These are phyloP conservation scores for Protonibea diacanthus DNA, from an alignment of 2,797 vertebrate genomes.

Conservation along the genomic window DNA sequence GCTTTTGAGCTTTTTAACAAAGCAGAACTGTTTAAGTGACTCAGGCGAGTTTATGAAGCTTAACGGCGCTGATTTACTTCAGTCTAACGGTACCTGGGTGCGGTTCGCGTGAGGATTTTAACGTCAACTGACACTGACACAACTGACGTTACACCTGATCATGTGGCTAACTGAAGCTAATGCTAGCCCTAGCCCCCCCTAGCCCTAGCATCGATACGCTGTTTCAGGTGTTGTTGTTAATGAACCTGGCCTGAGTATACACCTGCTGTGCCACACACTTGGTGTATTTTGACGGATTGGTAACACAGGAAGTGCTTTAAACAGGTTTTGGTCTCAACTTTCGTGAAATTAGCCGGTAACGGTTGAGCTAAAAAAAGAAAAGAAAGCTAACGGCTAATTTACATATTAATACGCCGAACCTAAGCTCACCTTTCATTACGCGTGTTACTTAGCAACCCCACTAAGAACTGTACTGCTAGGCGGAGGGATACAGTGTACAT, in stretches of 20 bases:
- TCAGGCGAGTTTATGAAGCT: rapidly evolving
- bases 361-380: too few species aligned
- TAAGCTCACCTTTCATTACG: neutral
- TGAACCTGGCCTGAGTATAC: neutral
- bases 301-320: neutral
- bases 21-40: neutral
- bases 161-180: neutral
- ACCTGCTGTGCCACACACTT: neutral
- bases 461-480: neutral
- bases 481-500: slow-evolving; percentile 34
- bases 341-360: neutral
- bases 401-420: neutral
- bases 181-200: neutral
- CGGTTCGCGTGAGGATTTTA: neutral
- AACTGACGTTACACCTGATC: too few species aligned
- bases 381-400: neutral
- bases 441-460: slow-evolving; percentile 16
- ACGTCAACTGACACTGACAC: too few species aligned
- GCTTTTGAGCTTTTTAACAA: neutral
- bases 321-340: neutral
- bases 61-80: too few species aligned
- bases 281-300: too few species aligned
- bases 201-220: neutral
- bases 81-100: too few species aligned
- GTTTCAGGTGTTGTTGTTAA: neutral